Base-by-base conservation (phyloP, 1,140 invertebrate genomes). In the Tachypleus tridentatus region DNA sequence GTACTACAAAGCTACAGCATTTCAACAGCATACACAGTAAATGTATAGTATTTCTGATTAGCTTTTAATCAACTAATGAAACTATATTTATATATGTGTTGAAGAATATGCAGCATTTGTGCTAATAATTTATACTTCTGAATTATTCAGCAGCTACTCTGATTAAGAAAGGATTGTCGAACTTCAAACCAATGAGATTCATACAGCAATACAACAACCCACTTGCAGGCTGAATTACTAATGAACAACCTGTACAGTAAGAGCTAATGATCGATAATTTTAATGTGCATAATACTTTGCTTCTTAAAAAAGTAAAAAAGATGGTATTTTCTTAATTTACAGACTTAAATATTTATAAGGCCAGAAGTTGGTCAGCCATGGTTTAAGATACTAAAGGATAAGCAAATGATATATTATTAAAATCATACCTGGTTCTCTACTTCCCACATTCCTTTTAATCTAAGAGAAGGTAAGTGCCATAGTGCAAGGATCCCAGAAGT, bases 381-480 rank as follows among this genome's bases (percentile, higher is more conserved):
- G 29, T 29, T 29, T 29, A 29, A 29, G 29, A 29, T 29, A 29
- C 29, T 29, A 29, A 29, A 29, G 29, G 0, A 29, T 29, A 29
- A 29, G 29, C 2, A 29, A 29, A 29, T 0, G 29, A 29, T 29
- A 29, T 29, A 29, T 29, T 29, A 29, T 29, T 2, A 29, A 29
- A 29, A 29, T 29, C 29, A 29, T 60, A 72, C 67, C 65, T 71
- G 87, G 3, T 82, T 77, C 4, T 73, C 70, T 7, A 88, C 79
- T 54, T 76, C 76, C 85, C 85, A 88, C 9, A 80, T 77, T 58
- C 72, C 72, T 50, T 69, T 71, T 51, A 74, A 71, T 67, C 76
- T 75, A 61, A 90, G 76, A 51, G 81, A 83, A 10, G 88, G 88
- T 51, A 88, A 74, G 57, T 80, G 77, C 87, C 87, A 90, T 6